phyloP scores from a whole-genome alignment of 2,797 vertebrate genomes.

The Potorous gilbertii region DNA sequence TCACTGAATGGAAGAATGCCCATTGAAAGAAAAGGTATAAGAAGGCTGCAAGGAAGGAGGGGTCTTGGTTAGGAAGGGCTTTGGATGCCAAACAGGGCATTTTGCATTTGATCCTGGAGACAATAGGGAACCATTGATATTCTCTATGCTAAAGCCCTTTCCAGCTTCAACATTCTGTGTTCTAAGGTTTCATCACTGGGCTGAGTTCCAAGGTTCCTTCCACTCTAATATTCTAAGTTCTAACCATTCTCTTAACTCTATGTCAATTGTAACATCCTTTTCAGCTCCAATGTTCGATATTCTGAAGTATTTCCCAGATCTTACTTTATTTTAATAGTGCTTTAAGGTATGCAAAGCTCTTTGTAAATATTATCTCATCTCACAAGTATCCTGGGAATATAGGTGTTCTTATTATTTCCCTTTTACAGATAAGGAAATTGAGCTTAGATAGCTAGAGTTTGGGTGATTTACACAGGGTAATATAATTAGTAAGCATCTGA shows the following conservation, averaged over 20 bases:
- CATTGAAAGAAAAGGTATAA: neutral
- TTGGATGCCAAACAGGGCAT: neutral
- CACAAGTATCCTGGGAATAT: neutral
- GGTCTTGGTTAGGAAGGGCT: neutral
- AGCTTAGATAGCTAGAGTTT: neutral
- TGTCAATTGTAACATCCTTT: neutral
- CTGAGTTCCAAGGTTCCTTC: neutral
- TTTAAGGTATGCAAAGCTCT: neutral
- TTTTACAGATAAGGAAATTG: slow-evolving; percentile 34
- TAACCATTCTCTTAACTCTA: neutral
- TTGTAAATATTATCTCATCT: neutral
- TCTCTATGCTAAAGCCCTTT: neutral
- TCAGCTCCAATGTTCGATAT: neutral
- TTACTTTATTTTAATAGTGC: neutral
- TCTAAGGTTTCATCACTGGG: neutral
- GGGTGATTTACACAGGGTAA: neutral
- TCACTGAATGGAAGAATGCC: neutral
- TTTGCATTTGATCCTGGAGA: neutral
- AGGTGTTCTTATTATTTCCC: neutral
- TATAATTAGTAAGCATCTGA: neutral
- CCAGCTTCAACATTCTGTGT: neutral
- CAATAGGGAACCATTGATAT: neutral
- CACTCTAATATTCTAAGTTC: neutral
- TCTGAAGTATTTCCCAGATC: neutral
- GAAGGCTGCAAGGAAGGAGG: neutral